Evolutionary conservation across 2,797 vertebrate genomes (phyloP).

Genomic region (Acridotheres tristis): DNA sequence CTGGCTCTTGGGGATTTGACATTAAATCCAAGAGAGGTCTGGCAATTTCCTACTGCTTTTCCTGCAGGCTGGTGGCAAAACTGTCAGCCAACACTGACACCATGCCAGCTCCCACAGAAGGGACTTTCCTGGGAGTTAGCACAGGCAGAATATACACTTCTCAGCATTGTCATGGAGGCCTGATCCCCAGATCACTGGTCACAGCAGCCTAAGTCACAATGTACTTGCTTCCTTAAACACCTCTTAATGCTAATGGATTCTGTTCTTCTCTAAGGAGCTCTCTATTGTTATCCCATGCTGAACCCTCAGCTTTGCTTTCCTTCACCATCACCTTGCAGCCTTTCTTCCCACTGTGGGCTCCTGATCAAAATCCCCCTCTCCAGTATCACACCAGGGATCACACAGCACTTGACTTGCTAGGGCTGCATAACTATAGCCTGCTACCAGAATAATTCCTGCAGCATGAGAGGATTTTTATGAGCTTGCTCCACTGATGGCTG

Average conservation of each 20-base stretch:
- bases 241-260: neutral
- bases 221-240: neutral
- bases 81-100: neutral
- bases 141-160: neutral
- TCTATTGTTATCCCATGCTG: neutral
- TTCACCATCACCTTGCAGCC: neutral
- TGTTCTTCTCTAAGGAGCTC: neutral
- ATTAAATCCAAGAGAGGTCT: too few relatives aligned
- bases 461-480: neutral
- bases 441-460: neutral
- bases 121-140: neutral
- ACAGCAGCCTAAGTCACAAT: neutral
- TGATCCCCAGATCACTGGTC: neutral
- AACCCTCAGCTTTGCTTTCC: neutral
- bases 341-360: neutral
- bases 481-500: neutral
- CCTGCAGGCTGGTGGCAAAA: neutral
- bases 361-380: neutral
- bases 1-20: too few relatives aligned
- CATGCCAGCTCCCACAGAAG: rapidly evolving
- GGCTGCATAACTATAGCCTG: neutral
- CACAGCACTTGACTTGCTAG: neutral
- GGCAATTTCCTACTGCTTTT: neutral
- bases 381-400: neutral
- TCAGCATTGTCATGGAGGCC: neutral